A percentile compares a stretch with the other conserved stretches of the same genome.
These are phyloP conservation scores for Hybognathus amarus DNA, from an alignment of 2,797 vertebrate genomes.

Conservation along the genomic window DNA sequence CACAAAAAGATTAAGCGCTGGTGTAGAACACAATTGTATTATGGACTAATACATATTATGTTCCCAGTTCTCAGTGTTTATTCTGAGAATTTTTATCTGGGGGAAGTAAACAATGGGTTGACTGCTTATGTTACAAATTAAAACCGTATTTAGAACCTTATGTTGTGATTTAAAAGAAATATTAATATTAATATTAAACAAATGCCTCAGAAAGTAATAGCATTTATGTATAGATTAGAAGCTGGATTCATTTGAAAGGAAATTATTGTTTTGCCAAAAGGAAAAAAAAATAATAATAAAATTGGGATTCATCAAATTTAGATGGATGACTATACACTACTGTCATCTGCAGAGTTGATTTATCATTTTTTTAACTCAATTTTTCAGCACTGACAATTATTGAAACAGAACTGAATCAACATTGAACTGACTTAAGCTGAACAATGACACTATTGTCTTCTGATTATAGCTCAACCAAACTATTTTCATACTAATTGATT, in stretches of 20 bases:
- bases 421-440: background rate
- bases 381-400: background rate
- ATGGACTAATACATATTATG: slow-evolving; percentile 64
- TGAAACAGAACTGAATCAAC: background rate
- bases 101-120: background rate
- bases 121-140: slow-evolving; percentile 14
- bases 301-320: background rate
- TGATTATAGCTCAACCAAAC: too few relatives aligned
- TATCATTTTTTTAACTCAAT: too few relatives aligned
- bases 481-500: too few relatives aligned
- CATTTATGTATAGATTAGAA: background rate
- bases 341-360: too few relatives aligned
- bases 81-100: slow-evolving; percentile 46
- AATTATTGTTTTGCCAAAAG: background rate
- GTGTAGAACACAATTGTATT: slow-evolving; percentile 72
- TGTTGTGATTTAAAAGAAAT: slow-evolving; percentile 23
- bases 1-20: slow-evolving; percentile 76
- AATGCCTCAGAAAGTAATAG: background rate
- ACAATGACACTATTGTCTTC: background rate
- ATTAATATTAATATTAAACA: slow-evolving; percentile 11
- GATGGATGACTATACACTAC: too few relatives aligned
- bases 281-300: background rate
- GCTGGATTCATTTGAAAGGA: background rate
- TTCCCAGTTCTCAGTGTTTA: slow-evolving; percentile 53
- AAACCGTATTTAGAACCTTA: slow-evolving; percentile 60